phyloP scores from a whole-genome alignment of 2,888 invertebrate species.

The Diogma glabrata region DNA sequence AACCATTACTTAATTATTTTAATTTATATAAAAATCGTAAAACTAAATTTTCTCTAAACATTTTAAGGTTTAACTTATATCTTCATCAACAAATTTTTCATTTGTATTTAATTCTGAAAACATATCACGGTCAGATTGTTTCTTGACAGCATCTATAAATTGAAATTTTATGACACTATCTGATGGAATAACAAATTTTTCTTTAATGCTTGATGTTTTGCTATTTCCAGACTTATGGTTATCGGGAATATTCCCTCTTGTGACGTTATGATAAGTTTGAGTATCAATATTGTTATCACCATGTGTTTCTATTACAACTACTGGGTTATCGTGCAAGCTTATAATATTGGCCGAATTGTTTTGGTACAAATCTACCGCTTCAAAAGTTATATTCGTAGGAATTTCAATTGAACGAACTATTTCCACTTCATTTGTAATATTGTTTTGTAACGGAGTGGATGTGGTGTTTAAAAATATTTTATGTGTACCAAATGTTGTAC shows the following conservation, averaged over 20 bases:
- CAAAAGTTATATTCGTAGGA: background rate
- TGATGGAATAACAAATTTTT: background rate
- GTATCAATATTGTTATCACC: background rate
- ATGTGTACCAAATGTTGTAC: background rate
- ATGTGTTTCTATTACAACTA: background rate
- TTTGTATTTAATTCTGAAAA: slow-evolving; percentile 3
- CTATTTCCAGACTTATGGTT: background rate
- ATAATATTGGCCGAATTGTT: too few species aligned
- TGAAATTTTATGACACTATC: background rate
- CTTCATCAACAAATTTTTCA: too few species aligned
- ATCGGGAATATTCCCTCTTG: background rate
- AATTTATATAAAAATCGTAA: too few species aligned
- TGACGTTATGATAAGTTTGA: background rate
- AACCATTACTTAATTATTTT: too few species aligned
- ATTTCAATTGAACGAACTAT: slow-evolving; percentile 9
- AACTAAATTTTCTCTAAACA: too few species aligned
- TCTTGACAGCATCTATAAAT: slow-evolving; percentile 3
- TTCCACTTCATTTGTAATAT: background rate
- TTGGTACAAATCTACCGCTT: background rate
- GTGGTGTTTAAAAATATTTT: background rate
- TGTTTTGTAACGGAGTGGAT: background rate
- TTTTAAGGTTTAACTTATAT: too few species aligned
- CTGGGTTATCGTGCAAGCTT: background rate
- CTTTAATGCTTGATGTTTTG: background rate
- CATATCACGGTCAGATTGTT: slow-evolving; percentile 3